Percentiles rank a stretch among this genome's conserved stretches.
phyloP scores from a whole-genome alignment of 2,888 invertebrate species.

The Agriotes lineatus region DNA sequence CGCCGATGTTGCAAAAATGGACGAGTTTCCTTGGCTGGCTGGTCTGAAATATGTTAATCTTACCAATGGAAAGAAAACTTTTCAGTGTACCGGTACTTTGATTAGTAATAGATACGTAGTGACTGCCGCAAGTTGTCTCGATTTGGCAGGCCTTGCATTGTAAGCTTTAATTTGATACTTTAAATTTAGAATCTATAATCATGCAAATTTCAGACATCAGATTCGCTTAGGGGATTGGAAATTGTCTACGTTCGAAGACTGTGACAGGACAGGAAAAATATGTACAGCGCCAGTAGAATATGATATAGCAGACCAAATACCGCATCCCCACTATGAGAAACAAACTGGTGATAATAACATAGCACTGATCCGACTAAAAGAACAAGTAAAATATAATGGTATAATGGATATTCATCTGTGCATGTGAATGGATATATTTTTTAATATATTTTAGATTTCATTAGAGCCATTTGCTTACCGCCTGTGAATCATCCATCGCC shows the following conservation, averaged over 20 bases:
- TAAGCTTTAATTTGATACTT: neutral
- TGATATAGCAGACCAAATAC: slow-evolving; percentile 51
- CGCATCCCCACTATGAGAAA: slow-evolving; percentile 53
- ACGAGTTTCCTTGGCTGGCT: slow-evolving; percentile 76
- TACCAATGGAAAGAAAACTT: slow-evolving; percentile 1
- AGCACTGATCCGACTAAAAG: slow-evolving; percentile 67
- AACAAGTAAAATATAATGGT: slow-evolving; percentile 66
- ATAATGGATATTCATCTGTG: neutral
- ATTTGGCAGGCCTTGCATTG: slow-evolving; percentile 33
- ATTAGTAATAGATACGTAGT: slow-evolving; percentile 71
- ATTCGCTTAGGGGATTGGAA: slow-evolving; percentile 68
- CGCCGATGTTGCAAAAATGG: slow-evolving; percentile 65
- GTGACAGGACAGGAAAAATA: slow-evolving; percentile 48
- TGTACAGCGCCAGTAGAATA: slow-evolving; percentile 59
- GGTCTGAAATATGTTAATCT: slow-evolving; percentile 67
- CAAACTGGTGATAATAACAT: slow-evolving; percentile 55
- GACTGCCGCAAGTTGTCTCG: slow-evolving; percentile 75
- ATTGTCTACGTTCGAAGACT: slow-evolving; percentile 63
- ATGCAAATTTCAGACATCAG: no score
- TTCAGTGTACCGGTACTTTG: slow-evolving; percentile 71
- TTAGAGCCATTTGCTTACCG: neutral
- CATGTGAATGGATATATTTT: no score
- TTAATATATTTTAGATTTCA: slow-evolving; percentile 44
- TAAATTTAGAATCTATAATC: slow-evolving; percentile 52
- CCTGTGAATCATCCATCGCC: slow-evolving; percentile 36